Base-by-base conservation (phyloP, 2,797 vertebrate genomes). In the Malacoctenus gilli region DNA sequence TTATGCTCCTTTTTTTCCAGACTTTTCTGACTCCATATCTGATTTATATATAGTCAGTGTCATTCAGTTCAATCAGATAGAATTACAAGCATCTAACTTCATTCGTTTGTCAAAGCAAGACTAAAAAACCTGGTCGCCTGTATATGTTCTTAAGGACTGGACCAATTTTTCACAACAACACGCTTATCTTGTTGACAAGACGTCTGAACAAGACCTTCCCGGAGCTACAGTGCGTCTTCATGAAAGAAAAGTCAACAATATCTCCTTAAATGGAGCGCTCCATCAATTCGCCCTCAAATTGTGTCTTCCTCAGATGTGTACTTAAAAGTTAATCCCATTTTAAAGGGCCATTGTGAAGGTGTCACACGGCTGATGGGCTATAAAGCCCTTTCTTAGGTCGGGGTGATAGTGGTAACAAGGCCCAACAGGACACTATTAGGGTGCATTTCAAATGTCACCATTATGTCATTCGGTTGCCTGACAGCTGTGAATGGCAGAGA, bases 401-500 rank as follows among this genome's bases (percentile, higher is more conserved):
- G 50, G 63, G 37, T 63, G 74, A 68, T 57, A 18, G 37, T 68
- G 55, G 77, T 83, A 82, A 82, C 75, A 66, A 80, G 79, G 53
- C 62, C 59, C 77, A 79, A 57, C 54, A 61, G 42, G 30, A 44
- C 51, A 51, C 73, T 80, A 75, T 85, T 67, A 80, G 40, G 75
- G 57, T 72, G 64, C 71, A 69, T 75, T 80, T 82, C 59, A 82
- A 79, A 82, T 70, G 76, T 74, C 52, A 32, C 68, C 49, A 38
- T 71, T 51, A 32, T 80, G 80, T 80, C 84, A 76, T 75, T 77
- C 65, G 81, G 77, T 83, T 58, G 39, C 64, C 66, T 83, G 83
- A 82, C 84, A 87, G 75, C 67, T 71, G 68, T 81, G 82, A 87
- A 75, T 63, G 77, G 61, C 80, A 77, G 74, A 85, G 83, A 83